A percentile compares a stretch with the other conserved stretches of the same genome.
Evolutionary conservation across 2,113 vertebrate genomes (phyloP).

Genomic region (Apodemus sylvaticus): DNA sequence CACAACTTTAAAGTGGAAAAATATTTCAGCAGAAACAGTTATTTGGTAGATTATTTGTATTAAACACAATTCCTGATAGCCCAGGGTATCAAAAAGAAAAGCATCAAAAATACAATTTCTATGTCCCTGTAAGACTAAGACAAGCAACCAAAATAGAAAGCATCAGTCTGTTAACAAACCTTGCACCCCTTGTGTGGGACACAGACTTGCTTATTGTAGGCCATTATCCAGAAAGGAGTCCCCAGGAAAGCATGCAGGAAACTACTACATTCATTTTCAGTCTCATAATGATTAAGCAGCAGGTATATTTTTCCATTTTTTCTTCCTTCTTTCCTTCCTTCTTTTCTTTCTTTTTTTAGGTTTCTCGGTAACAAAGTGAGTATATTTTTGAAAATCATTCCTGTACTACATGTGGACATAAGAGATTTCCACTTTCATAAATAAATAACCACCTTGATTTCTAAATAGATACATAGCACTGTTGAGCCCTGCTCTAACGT

Average conservation of each 20-base stretch:
- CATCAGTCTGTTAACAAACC: background rate
- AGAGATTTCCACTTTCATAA: background rate
- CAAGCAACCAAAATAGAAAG: background rate
- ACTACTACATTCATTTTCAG: background rate
- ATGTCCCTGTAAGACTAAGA: background rate
- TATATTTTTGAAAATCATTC: background rate
- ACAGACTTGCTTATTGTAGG: background rate
- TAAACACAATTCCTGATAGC: background rate
- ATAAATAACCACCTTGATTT: background rate
- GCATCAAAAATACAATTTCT: background rate
- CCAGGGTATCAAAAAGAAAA: background rate
- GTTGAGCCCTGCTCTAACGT: background rate
- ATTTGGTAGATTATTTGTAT: background rate
- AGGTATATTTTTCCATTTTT: background rate
- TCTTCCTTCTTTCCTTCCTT: too few relatives aligned
- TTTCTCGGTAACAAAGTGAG: background rate
- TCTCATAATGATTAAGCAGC: background rate
- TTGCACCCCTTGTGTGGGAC: fast-evolving
- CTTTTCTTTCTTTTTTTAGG: too few relatives aligned
- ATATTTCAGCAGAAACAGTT: background rate
- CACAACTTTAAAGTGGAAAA: background rate
- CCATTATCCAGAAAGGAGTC: background rate
- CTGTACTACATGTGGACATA: background rate
- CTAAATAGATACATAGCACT: background rate
- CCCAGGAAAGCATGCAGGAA: background rate